phyloP scores from a whole-genome alignment of 1,140 invertebrate genomes.

The Idris sp. region DNA sequence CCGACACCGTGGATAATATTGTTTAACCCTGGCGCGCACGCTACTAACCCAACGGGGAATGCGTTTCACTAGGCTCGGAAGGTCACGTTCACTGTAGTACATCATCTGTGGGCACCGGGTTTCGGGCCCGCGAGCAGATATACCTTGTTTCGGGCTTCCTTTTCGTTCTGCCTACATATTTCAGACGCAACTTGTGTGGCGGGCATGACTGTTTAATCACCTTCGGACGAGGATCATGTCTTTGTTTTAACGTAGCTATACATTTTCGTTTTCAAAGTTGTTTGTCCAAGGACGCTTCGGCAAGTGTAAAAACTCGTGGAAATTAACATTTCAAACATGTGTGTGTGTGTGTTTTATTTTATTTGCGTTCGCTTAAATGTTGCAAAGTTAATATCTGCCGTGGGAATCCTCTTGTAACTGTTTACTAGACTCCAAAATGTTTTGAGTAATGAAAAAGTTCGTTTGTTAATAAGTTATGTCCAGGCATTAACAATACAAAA shows the following conservation, averaged over 20 bases:
- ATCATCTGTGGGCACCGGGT: constrained; percentile 53
- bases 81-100: constrained; percentile 64
- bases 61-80: constrained; percentile 59
- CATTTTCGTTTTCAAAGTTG: constrained; percentile 4
- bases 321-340: constrained; percentile 38
- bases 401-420: constrained; percentile 11
- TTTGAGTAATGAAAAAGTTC: too few relatives aligned
- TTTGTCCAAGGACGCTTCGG: constrained; percentile 3
- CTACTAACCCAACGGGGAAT: constrained; percentile 64
- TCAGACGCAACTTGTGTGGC: constrained; percentile 45
- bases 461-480: too few relatives aligned
- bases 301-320: constrained; percentile 15
- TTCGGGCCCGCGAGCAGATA: constrained; percentile 29
- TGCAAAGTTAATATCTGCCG: constrained; percentile 9
- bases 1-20: constrained; percentile 69
- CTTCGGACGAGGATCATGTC: constrained; percentile 19
- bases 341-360: too few relatives aligned
- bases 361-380: neutral
- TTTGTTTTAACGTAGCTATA: constrained; percentile 25
- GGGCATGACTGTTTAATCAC: constrained; percentile 53
- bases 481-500: too few relatives aligned
- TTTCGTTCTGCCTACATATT: constrained; percentile 38
- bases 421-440: neutral
- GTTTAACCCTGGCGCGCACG: constrained; percentile 66
- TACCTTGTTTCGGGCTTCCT: constrained; percentile 15